Evolutionary conservation across 2,797 vertebrate genomes (phyloP), one percentile per base, ranked within the genome.

Genomic region (Astyanax mexicanus): DNA sequence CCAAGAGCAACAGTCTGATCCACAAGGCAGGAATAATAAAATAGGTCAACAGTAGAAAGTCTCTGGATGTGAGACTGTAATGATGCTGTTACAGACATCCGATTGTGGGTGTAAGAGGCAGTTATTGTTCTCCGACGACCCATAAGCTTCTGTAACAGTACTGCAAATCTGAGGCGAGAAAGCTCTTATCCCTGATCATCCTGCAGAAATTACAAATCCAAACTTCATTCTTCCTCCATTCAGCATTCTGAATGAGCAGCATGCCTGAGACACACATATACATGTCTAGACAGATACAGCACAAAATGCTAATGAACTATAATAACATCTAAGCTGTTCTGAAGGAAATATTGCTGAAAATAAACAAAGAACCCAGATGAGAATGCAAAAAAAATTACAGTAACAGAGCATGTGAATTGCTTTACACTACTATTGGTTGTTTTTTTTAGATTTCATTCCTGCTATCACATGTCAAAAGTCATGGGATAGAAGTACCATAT

Each of bases 1-100:
- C 70, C 54, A 85, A 88, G 47, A 60, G 27, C n/a, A 51, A 68
- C 37, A 75, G 81, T 88, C 66, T 77, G 70, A 64, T 80, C 67
- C 81, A 86, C 88, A 85, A 90, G 85, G 60, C 37, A 83, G 45
- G 44, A 57, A 69, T 84, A 88, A 89, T 84, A 86, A 90, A 85
- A 71, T 19, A 29, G 25, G 12, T 82, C 74, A 7, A 84, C 71
- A 2, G 49, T 86, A 81, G 82, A 88, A 84, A 74, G 79, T 75
- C 79, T 69, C 81, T 76, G 74, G 78, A 83, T 60, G 84, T 71
- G 78, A 58, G 52, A 78, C 69, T 67, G 71, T 80, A 65, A 82
- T 72, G 72, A 80, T 58, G 52, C 68, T 58, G 71, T 71, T 77
- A 71, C 85, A 83, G 86, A 82, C 78, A 79, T 84, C 70, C 25